Evolutionary conservation across 2,113 vertebrate species (phyloP).

Genomic region (Naja naja): DNA sequence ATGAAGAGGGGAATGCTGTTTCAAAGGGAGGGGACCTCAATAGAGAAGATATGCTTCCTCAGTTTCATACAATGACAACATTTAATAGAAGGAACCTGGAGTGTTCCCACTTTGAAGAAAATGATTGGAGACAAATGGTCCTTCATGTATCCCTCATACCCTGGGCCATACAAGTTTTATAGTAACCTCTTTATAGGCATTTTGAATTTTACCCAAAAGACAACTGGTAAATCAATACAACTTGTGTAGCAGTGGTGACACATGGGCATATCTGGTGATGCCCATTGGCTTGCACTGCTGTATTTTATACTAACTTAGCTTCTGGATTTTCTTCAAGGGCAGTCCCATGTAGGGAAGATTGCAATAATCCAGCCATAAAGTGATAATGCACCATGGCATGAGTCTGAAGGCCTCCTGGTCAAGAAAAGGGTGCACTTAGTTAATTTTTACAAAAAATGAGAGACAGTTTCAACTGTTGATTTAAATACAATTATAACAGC

Average conservation of each 20-base stretch:
- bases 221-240: background rate
- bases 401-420: background rate
- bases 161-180: background rate
- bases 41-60: background rate
- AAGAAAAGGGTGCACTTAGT: background rate
- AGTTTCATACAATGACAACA: background rate
- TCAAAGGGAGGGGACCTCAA: background rate
- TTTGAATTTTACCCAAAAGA: background rate
- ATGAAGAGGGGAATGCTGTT: background rate
- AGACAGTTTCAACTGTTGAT: background rate
- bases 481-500: slow-evolving; percentile 12
- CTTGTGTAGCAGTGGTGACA: background rate
- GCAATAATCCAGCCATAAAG: background rate
- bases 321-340: background rate
- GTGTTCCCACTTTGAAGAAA: background rate
- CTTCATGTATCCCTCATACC: background rate
- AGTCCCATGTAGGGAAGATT: background rate
- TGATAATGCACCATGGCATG: background rate
- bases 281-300: background rate
- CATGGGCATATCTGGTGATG: background rate
- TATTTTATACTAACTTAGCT: background rate
- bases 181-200: background rate
- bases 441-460: slow-evolving; percentile 28
- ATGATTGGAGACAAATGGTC: background rate
- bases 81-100: background rate